These are phyloP conservation scores for Chrysocyon brachyurus DNA, from an alignment of 2,797 vertebrate genomes.

Conservation along the genomic window DNA sequence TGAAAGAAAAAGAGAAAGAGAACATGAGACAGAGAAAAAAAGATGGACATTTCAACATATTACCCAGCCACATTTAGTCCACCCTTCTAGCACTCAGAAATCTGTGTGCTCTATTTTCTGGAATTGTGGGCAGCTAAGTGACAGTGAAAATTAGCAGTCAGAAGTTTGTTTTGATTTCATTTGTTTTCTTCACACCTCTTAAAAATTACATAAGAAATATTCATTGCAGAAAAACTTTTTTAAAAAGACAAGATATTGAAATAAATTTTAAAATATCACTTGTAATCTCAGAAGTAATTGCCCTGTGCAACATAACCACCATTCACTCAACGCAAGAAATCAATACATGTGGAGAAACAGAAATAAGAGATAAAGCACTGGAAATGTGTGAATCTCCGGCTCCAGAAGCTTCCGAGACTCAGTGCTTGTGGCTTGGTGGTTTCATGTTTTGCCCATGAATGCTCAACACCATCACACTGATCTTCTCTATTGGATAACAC, in stretches of 20 bases:
- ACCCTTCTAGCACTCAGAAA: too few species aligned
- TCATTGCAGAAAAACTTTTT: neutral
- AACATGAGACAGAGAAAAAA: neutral
- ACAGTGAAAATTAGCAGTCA: neutral
- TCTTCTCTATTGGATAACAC: neutral
- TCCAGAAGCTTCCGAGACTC: neutral
- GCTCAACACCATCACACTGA: neutral
- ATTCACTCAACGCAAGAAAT: neutral
- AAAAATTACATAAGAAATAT: neutral
- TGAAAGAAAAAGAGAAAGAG: slow-evolving; percentile 3
- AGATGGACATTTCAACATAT: neutral
- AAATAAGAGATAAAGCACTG: neutral
- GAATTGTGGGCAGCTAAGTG: neutral
- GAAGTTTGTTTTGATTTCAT: slow-evolving; percentile 41
- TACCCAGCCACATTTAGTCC: neutral
- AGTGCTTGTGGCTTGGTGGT: neutral
- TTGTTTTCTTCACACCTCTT: slow-evolving; percentile 13
- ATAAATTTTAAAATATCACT: slow-evolving; percentile 7
- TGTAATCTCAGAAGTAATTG: slow-evolving; percentile 28
- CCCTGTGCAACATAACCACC: neutral
- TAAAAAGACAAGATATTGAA: slow-evolving; percentile 21
- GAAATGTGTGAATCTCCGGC: neutral
- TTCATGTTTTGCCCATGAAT: neutral
- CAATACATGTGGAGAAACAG: neutral
- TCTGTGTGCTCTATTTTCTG: neutral